Evolutionary conservation across 2,888 invertebrate species (phyloP).

Genomic region (Drosophila hamatofila): DNA sequence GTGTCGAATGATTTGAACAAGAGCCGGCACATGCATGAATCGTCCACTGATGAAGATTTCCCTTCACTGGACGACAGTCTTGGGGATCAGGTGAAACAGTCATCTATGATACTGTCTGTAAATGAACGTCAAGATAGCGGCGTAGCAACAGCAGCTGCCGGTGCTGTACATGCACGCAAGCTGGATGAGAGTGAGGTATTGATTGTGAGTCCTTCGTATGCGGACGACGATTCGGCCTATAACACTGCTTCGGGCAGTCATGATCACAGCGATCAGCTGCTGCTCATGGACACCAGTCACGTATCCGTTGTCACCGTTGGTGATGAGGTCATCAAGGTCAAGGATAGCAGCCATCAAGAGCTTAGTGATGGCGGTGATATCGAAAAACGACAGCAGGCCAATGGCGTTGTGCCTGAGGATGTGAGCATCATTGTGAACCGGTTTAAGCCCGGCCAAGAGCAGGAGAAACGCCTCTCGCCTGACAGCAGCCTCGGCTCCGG

Average conservation of each 20-base stretch:
- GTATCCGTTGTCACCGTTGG: constrained; percentile 96
- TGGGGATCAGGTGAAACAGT: constrained; percentile 86
- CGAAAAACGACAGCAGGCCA: constrained; percentile 83
- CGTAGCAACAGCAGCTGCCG: constrained; percentile 11
- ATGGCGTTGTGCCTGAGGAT: constrained; percentile 85
- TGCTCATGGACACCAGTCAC: constrained; percentile 91
- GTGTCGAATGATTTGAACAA: constrained; percentile 92
- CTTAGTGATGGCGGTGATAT: constrained; percentile 25
- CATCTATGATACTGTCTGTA: constrained; percentile 83
- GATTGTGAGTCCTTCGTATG: constrained; percentile 90
- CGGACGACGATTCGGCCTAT: constrained; percentile 89
- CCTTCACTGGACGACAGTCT: constrained; percentile 92
- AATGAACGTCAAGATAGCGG: constrained; percentile 58
- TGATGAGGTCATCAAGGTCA: constrained; percentile 90
- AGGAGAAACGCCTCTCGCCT: constrained; percentile 86
- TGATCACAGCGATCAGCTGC: constrained; percentile 77
- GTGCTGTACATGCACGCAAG: constrained; percentile 87
- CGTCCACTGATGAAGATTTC: constrained; percentile 91
- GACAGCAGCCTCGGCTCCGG: constrained; percentile 87
- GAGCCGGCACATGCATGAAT: constrained; percentile 87
- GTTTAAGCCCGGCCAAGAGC: constrained; percentile 67
- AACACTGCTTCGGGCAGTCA: constrained; percentile 82
- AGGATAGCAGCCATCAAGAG: constrained; percentile 88
- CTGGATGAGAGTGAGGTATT: constrained; percentile 95
- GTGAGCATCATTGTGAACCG: constrained; percentile 85